A percentile compares a stretch with the other conserved stretches of the same genome.
phyloP scores from a whole-genome alignment of 2,888 invertebrate species.

The Drosophila falleni region DNA sequence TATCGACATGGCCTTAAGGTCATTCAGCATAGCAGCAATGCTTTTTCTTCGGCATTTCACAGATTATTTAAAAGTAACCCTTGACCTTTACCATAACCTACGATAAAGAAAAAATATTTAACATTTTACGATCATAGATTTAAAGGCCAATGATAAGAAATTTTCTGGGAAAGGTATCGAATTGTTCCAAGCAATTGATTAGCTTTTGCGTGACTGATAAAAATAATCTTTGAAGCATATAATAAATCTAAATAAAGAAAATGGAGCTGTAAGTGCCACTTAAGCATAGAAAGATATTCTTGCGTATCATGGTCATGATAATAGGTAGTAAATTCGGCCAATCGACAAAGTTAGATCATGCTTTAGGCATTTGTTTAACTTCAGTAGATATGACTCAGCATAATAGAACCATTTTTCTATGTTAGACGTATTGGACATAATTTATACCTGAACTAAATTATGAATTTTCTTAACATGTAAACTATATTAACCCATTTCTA shows the following conservation, averaged over 20 bases:
- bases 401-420: no score
- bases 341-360: background rate
- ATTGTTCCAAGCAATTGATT: constrained; percentile 10
- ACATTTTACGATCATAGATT: background rate
- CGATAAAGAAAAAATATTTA: background rate
- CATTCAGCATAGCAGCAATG: background rate
- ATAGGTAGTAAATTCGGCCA: background rate
- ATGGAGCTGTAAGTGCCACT: background rate
- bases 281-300: constrained; percentile 3
- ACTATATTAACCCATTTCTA: no score
- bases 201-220: background rate
- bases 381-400: background rate
- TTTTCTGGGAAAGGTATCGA: background rate
- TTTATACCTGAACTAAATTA: no score
- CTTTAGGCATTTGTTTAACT: background rate
- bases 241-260: constrained; percentile 4
- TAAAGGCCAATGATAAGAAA: constrained; percentile 1
- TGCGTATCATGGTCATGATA: constrained; percentile 1
- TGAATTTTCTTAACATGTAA: no score
- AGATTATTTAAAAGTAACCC: background rate
- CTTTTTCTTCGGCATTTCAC: background rate
- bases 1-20: constrained; percentile 3
- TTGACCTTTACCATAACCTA: constrained; percentile 10
- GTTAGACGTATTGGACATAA: no score
- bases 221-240: background rate